These are phyloP conservation scores for Urocitellus parryii DNA, from an alignment of 2,113 vertebrate genomes.

Conservation along the genomic window DNA sequence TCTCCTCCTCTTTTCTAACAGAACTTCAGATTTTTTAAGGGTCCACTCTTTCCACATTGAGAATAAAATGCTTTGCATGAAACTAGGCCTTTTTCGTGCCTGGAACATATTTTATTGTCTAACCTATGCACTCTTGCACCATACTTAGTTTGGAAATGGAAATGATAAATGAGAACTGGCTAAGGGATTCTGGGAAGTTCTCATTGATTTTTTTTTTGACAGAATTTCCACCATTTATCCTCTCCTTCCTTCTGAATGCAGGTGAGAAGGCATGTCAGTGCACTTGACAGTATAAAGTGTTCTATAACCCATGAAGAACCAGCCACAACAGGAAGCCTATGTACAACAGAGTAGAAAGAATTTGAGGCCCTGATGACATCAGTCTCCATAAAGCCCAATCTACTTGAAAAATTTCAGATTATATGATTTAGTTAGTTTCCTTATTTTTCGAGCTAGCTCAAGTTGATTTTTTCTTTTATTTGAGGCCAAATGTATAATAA, in stretches of 20 bases:
- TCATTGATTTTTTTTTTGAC: conserved; percentile 8
- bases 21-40: background rate
- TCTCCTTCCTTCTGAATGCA: background rate
- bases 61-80: background rate
- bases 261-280: background rate
- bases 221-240: background rate
- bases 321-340: background rate
- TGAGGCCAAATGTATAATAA: background rate
- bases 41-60: background rate
- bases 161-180: background rate
- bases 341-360: background rate
- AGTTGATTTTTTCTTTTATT: background rate
- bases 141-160: background rate
- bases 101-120: background rate
- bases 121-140: background rate
- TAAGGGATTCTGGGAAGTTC: background rate
- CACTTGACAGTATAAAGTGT: background rate
- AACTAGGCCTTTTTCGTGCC: background rate
- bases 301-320: background rate
- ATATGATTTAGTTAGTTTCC: background rate
- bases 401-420: background rate
- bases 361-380: background rate
- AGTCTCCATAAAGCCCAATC: background rate
- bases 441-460: background rate
- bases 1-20: background rate